phyloP scores from a whole-genome alignment of 2,797 vertebrate species.

The Callimico goeldii region DNA sequence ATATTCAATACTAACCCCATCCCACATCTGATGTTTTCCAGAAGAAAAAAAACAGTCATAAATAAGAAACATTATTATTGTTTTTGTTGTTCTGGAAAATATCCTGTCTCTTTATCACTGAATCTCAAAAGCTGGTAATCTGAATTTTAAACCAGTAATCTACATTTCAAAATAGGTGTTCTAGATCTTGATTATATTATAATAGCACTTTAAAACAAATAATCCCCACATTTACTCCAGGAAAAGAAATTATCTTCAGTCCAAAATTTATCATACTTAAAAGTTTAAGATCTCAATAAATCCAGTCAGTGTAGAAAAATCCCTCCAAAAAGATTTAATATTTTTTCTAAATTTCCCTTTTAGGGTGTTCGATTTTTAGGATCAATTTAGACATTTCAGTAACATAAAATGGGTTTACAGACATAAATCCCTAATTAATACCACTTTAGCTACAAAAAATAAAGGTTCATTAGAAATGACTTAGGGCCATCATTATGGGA shows the following conservation, averaged over 20 bases:
- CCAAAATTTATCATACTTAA: not conserved
- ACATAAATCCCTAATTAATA: not conserved
- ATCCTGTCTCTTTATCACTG: not conserved
- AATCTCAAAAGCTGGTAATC: not conserved
- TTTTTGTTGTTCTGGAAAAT: slow-evolving; percentile 13
- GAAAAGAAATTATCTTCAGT: not conserved
- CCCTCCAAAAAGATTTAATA: not conserved
- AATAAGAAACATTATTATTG: not conserved
- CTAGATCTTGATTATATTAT: not conserved
- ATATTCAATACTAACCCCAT: not conserved
- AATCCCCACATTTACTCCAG: not conserved
- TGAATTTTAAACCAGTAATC: slow-evolving; percentile 45
- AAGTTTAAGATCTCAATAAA: not conserved
- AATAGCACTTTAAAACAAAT: not conserved
- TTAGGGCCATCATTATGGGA: not conserved
- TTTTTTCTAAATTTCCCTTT: not conserved
- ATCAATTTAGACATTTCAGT: not conserved
- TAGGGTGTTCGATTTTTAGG: not conserved
- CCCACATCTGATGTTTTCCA: not conserved
- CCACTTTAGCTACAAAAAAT: slow-evolving; percentile 6
- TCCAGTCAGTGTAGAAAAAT: not conserved
- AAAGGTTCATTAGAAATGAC: not conserved
- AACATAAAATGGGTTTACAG: not conserved
- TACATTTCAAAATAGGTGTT: not conserved
- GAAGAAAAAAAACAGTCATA: not conserved